Conservation (phyloP, 2,113 vertebrate genomes). For the Scomber japonicus region DNA sequence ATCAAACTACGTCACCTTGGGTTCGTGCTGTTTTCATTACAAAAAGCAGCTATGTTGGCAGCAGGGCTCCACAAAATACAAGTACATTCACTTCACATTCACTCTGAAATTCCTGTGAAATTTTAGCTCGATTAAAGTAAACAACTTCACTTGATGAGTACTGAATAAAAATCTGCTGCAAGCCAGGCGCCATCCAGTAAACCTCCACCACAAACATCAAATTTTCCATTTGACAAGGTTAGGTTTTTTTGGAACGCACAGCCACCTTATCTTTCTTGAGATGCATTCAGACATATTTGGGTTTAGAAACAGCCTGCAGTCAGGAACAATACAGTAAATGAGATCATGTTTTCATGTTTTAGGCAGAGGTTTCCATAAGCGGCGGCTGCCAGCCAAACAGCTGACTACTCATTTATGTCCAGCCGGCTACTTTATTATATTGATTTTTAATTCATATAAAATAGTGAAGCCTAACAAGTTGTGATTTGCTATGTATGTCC, state of each 20-base stretch:
- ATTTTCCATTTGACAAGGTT: constrained; percentile 31
- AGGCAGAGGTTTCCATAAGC: too few species aligned
- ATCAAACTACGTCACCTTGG: constrained; percentile 47
- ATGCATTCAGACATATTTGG: constrained; percentile 18
- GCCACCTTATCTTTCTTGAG: constrained; percentile 10
- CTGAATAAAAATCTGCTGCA: constrained; percentile 20
- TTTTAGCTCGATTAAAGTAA: constrained; percentile 61
- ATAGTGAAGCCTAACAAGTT: too few species aligned
- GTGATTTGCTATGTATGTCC: too few species aligned
- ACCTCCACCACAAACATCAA: constrained; percentile 28
- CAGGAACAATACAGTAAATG: neutral
- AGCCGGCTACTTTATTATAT: too few species aligned
- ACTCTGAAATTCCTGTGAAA: constrained; percentile 56
- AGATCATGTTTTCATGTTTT: constrained; percentile 1
- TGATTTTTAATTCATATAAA: too few species aligned
- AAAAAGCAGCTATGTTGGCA: constrained; percentile 55
- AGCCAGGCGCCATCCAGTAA: constrained; percentile 27
- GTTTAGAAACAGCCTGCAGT: constrained; percentile 6
- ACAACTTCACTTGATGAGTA: constrained; percentile 38
- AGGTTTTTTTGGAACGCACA: constrained; percentile 6
- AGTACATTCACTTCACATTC: constrained; percentile 29
- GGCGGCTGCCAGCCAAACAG: too few species aligned
- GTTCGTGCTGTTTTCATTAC: constrained; percentile 56
- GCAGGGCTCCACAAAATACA: constrained; percentile 27
- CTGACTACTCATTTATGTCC: too few species aligned